phyloP scores from a whole-genome alignment of 2,113 vertebrate species.

The Lucifuga dentata region DNA sequence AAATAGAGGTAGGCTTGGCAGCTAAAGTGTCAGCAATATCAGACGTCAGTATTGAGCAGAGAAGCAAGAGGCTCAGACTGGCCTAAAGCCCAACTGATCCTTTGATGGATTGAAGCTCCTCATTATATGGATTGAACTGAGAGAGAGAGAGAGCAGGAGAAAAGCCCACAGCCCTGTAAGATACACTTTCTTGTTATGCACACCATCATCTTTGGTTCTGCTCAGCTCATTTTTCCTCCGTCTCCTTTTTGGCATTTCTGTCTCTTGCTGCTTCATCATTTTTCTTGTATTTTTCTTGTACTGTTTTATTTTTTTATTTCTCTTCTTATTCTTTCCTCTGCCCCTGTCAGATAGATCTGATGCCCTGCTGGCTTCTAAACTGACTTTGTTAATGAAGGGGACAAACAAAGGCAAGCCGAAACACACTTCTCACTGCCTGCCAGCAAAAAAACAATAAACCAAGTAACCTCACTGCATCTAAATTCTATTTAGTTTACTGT shows the following conservation, averaged over 20 bases:
- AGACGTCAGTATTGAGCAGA: slow-evolving; percentile 4
- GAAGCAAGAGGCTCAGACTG: slow-evolving; percentile 33
- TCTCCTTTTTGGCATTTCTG: slow-evolving; percentile 2
- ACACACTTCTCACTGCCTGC: slow-evolving; percentile 4
- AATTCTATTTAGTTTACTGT: too few species aligned
- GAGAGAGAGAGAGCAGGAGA: slow-evolving; percentile 7
- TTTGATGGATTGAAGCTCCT: slow-evolving; percentile 41
- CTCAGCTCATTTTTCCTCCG: slow-evolving; percentile 20
- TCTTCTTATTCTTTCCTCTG: slow-evolving; percentile 1
- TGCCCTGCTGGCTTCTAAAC: slow-evolving; percentile 44
- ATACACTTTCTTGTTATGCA: slow-evolving; percentile 19
- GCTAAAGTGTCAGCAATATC: neutral
- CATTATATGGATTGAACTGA: slow-evolving; percentile 46
- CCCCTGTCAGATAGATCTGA: slow-evolving; percentile 25
- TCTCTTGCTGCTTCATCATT: slow-evolving; percentile 1
- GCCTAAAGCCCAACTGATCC: slow-evolving; percentile 42
- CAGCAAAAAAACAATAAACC: slow-evolving; percentile 13
- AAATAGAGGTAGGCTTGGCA: slow-evolving; percentile 18
- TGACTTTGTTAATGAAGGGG: slow-evolving; percentile 48
- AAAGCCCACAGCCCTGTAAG: slow-evolving; percentile 13
- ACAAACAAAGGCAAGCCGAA: slow-evolving; percentile 36
- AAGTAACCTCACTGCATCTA: slow-evolving; percentile 4
- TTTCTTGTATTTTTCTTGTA: slow-evolving; percentile 14
- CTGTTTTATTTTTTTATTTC: slow-evolving; percentile 19
- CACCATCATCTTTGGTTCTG: slow-evolving; percentile 3